Base-by-base conservation (phyloP, 2,797 vertebrate genomes). In the Spea hammondii region DNA sequence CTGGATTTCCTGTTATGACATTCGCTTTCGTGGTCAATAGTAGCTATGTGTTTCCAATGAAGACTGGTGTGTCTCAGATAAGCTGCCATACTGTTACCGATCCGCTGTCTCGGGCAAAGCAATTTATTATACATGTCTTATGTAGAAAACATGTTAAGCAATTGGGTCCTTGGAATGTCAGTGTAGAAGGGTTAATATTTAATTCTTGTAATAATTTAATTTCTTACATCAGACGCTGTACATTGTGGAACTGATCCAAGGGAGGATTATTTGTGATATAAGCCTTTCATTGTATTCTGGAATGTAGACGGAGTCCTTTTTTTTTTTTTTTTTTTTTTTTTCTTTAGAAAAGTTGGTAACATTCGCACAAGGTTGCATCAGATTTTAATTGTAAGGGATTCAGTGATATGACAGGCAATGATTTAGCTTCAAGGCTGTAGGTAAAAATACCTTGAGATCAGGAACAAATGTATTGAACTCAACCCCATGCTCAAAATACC, bases 301-400 rank as follows among this genome's bases (percentile, higher is more conserved):
- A 32, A 12, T 50, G 8, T 49, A 14, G 8, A 53, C 6, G 5
- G 13, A 17, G 6, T 32, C 32, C 32, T 32, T 32, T 32, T 32
- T 32, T 32, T 32, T 32, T 46, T 73, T 73, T 59, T 17, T 32
- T 32, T 3, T 32, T 32, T 32, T 32, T 32, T 46, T 73, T 73
- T 59, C 57, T 72, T 51, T 48, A 45, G 6, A 59, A 49, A 57
- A 57, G 50, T 17, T n/a, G 14, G 78, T 49, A 79, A 79, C 14
- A n/a, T 10, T 51, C 54, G 65, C 17, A 51, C 46, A 60, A 68
- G 14, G 55, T 79, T 79, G 78, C 78, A 79, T 79, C 78, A 79
- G 71, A 74, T 51, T 44, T 60, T 14, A 51, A 53, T 69, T 69
- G 55, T 53, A 74, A 32, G n/a, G 45, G 32, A 59, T 73, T 0